These are phyloP conservation scores for Malacoraja senta DNA, from an alignment of 2,797 vertebrate genomes.

Conservation along the genomic window DNA sequence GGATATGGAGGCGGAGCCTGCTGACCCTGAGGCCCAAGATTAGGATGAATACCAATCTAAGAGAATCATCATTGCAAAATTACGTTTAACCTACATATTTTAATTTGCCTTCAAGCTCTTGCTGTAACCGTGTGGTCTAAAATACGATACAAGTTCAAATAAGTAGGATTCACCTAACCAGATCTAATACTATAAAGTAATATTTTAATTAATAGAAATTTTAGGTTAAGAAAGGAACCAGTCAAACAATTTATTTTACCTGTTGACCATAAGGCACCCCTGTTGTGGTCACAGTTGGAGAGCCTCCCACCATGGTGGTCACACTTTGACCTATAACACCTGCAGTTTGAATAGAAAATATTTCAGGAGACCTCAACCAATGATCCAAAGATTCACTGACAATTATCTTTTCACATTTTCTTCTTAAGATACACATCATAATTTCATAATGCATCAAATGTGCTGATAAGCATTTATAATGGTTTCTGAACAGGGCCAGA, in stretches of 20 bases:
- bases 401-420: neutral
- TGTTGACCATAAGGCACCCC: constrained; percentile 78
- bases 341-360: constrained; percentile 42
- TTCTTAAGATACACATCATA: neutral
- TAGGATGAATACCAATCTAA: constrained; percentile 64
- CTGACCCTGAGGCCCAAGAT: constrained; percentile 66
- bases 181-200: no score
- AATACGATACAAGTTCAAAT: neutral
- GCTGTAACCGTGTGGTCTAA: neutral
- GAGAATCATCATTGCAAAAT: constrained; percentile 43
- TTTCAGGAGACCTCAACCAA: neutral
- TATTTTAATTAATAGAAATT: neutral
- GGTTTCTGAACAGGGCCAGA: neutral
- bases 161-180: neutral
- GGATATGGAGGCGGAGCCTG: constrained; percentile 86
- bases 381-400: neutral
- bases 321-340: constrained; percentile 73
- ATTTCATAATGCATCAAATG: neutral
- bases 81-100: constrained; percentile 38
- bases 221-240: neutral
- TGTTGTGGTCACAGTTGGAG: constrained; percentile 54
- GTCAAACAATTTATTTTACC: constrained; percentile 59
- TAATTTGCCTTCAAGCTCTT: neutral
- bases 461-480: neutral
- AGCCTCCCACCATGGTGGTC: constrained; percentile 73